Base-by-base conservation (phyloP, 2,113 vertebrate species). In the Buteo buteo region DNA sequence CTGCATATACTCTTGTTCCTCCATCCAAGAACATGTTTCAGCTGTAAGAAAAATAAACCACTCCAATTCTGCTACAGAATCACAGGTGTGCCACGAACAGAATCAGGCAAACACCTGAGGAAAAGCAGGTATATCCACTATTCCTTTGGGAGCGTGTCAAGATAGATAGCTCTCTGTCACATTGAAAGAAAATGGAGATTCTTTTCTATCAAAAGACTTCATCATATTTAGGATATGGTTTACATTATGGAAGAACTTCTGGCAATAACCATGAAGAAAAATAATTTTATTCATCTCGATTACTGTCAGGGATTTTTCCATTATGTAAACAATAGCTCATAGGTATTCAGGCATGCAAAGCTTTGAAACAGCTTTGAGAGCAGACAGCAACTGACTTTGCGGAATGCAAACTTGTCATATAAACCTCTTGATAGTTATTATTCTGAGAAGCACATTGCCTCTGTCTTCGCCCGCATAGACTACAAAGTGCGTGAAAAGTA, bases 361-460 rank as follows among this genome's bases (percentile, higher is more conserved):
- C 40, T 89, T 95, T 61, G 8, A 81, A 92, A 93, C 44, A 93
- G 86, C 45, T 96, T 91, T 28, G 55, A 94, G 66, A 96, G 67
- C 67, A 97, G 62, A 79, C 61, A 92, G 82, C 29, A 87, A 94
- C 61, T 64, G 87, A 92, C 64, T 74, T 65, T 8, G 26, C 42
- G 85, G 94, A 85, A 91, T 90, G 57, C 78, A 93, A 94, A 82
- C 49, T 89, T 8, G 0, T 89, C 70, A 91, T 69, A 90, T 31
- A 91, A 93, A 67, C 65, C 54, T 79, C 70, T 42, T 73, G 57
- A 90, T 69, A 91, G 91, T 76, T 95, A 94, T 79, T 87, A 91
- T 96, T 96, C 89, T 82, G 84, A 94, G 94, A 67, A 95, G 80
- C 73, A 85, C 83, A 78, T 71, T 0, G 13, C 61, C 42, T 86